These are phyloP conservation scores for Papilio glaucus DNA, from an alignment of 1,140 invertebrate species.

Conservation along the genomic window DNA sequence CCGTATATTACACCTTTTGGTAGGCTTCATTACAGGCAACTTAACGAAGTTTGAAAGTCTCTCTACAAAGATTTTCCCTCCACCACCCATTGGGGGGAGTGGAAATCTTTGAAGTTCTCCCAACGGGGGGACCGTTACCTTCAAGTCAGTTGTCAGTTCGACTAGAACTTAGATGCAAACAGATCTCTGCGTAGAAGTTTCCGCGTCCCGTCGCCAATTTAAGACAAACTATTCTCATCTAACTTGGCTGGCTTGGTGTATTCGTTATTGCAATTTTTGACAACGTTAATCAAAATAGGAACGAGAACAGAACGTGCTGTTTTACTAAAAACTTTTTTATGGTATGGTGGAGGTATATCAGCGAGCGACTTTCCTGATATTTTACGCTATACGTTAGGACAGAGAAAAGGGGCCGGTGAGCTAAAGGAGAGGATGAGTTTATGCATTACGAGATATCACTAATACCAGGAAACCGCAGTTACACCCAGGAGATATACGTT, in stretches of 20 bases:
- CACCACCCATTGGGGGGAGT: too few species aligned
- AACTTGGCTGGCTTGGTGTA: neutral
- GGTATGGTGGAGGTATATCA: too few species aligned
- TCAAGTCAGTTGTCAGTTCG: neutral
- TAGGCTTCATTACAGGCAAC: conserved; percentile 1
- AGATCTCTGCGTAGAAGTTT: neutral
- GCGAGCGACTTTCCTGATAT: too few species aligned
- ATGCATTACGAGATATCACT: too few species aligned
- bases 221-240: conserved; percentile 19
- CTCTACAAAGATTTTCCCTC: neutral
- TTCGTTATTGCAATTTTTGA: neutral
- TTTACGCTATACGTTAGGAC: too few species aligned
- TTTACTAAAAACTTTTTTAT: too few species aligned
- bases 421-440: too few species aligned
- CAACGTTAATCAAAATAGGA: conserved; percentile 6
- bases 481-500: too few species aligned
- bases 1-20: neutral
- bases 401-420: too few species aligned
- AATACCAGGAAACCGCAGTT: too few species aligned
- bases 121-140: too few species aligned
- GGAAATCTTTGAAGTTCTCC: too few species aligned
- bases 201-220: neutral
- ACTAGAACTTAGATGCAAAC: neutral
- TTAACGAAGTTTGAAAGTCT: neutral
- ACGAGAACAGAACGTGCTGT: neutral